Evolutionary conservation across 2,888 invertebrate genomes (phyloP).

Genomic region (Polymixis lichenea): DNA sequence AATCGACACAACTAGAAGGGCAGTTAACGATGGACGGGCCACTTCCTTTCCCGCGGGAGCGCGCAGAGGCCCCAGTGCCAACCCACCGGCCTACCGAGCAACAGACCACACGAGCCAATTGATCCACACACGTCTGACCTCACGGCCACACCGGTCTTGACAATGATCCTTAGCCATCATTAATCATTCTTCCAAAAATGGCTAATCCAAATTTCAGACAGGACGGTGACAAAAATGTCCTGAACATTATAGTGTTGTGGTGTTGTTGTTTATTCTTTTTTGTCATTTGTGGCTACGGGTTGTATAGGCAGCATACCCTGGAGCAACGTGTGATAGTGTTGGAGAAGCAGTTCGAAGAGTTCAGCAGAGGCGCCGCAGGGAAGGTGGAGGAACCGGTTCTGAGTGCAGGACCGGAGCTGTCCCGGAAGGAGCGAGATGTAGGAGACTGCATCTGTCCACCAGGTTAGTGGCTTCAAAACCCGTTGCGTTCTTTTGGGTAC

Average conservation of each 20-base stretch:
- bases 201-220: constrained; percentile 76
- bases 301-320: constrained; percentile 83
- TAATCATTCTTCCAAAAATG: constrained; percentile 72
- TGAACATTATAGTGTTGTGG: constrained; percentile 86
- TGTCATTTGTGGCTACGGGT: constrained; percentile 81
- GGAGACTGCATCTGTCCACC: constrained; percentile 86
- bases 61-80: constrained; percentile 70
- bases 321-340: constrained; percentile 82
- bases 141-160: constrained; percentile 69
- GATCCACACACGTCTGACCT: constrained; percentile 66
- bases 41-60: constrained; percentile 88
- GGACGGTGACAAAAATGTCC: constrained; percentile 77
- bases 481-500: neutral
- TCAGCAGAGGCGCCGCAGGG: constrained; percentile 59
- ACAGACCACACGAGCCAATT: constrained; percentile 64
- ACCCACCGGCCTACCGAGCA: constrained; percentile 62
- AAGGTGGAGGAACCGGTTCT: constrained; percentile 61
- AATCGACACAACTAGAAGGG: constrained; percentile 89
- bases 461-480: constrained; percentile 75
- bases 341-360: constrained; percentile 77
- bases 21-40: constrained; percentile 86
- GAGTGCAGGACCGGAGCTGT: constrained; percentile 70
- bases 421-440: constrained; percentile 82
- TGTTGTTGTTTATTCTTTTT: constrained; percentile 84
- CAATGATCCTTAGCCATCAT: constrained; percentile 66